These are phyloP conservation scores for Astropecten irregularis DNA, from an alignment of 53 echinoderm and acorn worm species.

Conservation along the genomic window DNA sequence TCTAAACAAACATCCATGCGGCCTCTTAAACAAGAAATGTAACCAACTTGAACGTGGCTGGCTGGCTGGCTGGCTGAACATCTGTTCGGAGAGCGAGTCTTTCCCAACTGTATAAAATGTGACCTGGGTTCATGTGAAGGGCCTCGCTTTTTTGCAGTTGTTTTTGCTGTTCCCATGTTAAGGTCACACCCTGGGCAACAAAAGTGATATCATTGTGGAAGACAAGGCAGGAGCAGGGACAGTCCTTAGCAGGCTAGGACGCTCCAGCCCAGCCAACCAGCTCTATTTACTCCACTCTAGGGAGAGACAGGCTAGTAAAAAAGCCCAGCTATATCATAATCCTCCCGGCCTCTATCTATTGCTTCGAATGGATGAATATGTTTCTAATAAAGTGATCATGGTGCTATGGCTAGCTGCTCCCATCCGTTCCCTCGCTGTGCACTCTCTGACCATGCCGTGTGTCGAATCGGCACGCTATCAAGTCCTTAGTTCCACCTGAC, in stretches of 20 bases:
- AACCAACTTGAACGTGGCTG: slow-evolving; percentile 19
- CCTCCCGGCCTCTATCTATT: too few relatives aligned
- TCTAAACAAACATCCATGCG: slow-evolving; percentile 36
- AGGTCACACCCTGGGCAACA: slow-evolving; percentile 35
- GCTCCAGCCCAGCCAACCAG: too few relatives aligned
- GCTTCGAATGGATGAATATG: slow-evolving; percentile 37
- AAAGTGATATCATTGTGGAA: background rate
- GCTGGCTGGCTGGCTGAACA: background rate
- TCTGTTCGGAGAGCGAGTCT: slow-evolving; percentile 32
- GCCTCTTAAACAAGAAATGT: slow-evolving; percentile 39
- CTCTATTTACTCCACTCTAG: too few relatives aligned
- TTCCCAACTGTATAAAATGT: slow-evolving; percentile 23
- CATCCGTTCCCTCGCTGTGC: background rate
- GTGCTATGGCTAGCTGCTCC: slow-evolving; percentile 33
- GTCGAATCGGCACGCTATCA: slow-evolving; percentile 53
- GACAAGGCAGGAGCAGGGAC: too few relatives aligned
- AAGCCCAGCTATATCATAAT: too few relatives aligned
- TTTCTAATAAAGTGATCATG: slow-evolving; percentile 58
- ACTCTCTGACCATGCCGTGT: slow-evolving; percentile 42
- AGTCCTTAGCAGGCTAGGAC: too few relatives aligned
- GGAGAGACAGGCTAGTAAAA: too few relatives aligned
- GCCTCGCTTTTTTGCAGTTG: background rate
- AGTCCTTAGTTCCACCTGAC: slow-evolving; percentile 57
- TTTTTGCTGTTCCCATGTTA: background rate
- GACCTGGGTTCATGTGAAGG: background rate